Evolutionary conservation across 2,113 vertebrate genomes (phyloP), one percentile per base, ranked within the genome.

Genomic region (Cyrtonyx montezumae): DNA sequence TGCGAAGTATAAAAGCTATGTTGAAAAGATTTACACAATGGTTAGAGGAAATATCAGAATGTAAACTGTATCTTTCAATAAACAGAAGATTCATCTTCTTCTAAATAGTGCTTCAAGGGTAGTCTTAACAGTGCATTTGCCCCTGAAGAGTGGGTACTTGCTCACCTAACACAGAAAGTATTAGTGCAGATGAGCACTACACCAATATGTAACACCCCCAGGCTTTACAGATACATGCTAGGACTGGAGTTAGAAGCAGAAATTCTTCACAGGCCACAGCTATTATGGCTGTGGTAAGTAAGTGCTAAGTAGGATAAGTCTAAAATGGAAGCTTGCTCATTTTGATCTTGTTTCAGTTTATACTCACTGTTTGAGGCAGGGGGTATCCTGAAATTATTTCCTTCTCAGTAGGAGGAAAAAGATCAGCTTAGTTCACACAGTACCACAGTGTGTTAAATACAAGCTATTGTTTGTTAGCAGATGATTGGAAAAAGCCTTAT

Each of bases 401-500:
- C 49, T 62, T 42, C 71, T 88, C 51, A 25, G 58, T 28, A 30
- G 46, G 36, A 66, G n/a, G 34, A 45, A 49, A 6, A 14, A 28
- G 49, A 49, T 82, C 61, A 55, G 10, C 17, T 81, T 82, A 32
- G 28, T 77, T 56, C 65, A 55, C 4, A 4, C 56, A 18, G 28
- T 61, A n/a, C 55, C 37, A 18, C 1, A 2, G 17, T n/a, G 37
- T 8, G 6, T 28, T 43, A 2, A 1, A 6, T 6, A 16, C 13
- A 51, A 5, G 5, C 11, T 13, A 34, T 9, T 56, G 32, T 59
- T 86, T 85, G 45, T 17, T 55, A 59, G 61, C 8, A 42, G 28
- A 42, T 46, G 79, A 40, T 9, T 11, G 28, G 34, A 74, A 45
- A 46, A 53, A 48, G 15, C 48, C 68, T 55, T 59, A 42, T 8